A percentile compares a stretch with the other conserved stretches of the same genome.
These are phyloP conservation scores for Pterostichus madidus DNA, from an alignment of 2,888 invertebrate genomes.

Conservation along the genomic window DNA sequence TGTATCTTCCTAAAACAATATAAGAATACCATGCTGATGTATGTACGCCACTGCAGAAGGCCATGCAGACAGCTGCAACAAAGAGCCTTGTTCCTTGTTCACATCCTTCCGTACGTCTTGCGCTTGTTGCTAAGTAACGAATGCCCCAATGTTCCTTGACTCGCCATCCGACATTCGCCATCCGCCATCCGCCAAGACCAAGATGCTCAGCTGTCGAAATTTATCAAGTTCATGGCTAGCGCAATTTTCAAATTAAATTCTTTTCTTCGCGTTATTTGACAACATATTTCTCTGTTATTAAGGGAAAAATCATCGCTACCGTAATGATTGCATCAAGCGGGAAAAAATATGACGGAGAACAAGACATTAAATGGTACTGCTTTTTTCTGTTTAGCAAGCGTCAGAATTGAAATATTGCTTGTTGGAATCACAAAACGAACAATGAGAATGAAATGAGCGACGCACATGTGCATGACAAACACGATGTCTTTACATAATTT, in stretches of 20 bases:
- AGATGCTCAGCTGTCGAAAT: conserved; percentile 58
- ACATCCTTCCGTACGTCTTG: not conserved
- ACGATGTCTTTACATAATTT: not conserved
- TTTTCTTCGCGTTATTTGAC: conserved; percentile 57
- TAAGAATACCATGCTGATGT: too few relatives aligned
- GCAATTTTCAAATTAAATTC: conserved; percentile 64
- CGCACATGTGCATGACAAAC: too few relatives aligned
- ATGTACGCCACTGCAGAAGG: not conserved
- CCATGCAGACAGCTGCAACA: conserved; percentile 26
- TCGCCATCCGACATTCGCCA: not conserved
- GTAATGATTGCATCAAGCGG: conserved; percentile 49
- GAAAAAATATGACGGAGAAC: conserved; percentile 40
- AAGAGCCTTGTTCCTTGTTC: conserved; percentile 2
- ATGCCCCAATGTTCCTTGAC: conserved; percentile 3
- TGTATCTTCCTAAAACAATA: too few relatives aligned
- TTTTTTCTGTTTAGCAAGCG: conserved; percentile 2
- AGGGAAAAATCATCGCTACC: conserved; percentile 52
- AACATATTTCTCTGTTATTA: conserved; percentile 61
- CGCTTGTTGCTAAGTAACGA: conserved; percentile 24
- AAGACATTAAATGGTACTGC: conserved; percentile 25
- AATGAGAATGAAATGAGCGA: not conserved
- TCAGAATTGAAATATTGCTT: conserved; percentile 1
- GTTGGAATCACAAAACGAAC: not conserved
- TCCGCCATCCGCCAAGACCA: not conserved
- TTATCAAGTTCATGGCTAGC: conserved; percentile 63